Conservation (phyloP, 1,140 invertebrate species). For the Agrypnia vestita region DNA sequence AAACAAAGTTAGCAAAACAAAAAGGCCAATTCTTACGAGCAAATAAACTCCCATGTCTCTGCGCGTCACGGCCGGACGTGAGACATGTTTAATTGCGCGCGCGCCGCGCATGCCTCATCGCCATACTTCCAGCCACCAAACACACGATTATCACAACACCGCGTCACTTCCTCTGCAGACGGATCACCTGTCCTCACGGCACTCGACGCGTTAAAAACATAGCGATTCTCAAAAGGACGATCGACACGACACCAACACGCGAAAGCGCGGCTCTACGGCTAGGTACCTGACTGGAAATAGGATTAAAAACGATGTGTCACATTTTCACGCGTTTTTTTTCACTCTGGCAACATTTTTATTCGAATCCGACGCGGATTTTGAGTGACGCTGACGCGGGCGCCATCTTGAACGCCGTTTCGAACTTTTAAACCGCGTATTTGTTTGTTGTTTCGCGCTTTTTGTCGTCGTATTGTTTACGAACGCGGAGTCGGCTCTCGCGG, state of each 20-base stretch:
- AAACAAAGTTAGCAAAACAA: neutral
- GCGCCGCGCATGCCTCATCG: neutral
- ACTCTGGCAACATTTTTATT: slow-evolving; percentile 24
- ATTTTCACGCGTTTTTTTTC: neutral
- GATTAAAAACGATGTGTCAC: neutral
- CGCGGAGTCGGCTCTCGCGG: slow-evolving; percentile 1
- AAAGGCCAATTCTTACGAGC: neutral
- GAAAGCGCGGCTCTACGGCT: too few species aligned
- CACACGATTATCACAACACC: slow-evolving; percentile 14
- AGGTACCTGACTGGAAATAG: too few species aligned
- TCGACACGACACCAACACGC: too few species aligned
- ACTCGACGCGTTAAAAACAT: too few species aligned
- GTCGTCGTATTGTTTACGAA: slow-evolving; percentile 20
- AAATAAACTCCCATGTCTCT: slow-evolving; percentile 43
- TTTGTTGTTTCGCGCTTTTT: neutral
- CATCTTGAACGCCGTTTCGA: neutral
- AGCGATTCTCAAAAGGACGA: too few species aligned
- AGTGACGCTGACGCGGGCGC: neutral
- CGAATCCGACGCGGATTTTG: neutral
- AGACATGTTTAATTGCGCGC: slow-evolving; percentile 35
- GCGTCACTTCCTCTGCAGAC: slow-evolving; percentile 35
- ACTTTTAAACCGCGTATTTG: neutral
- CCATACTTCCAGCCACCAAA: neutral
- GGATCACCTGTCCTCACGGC: slow-evolving; percentile 8
- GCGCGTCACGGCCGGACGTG: slow-evolving; percentile 38